These are phyloP conservation scores for Anguilla japonica DNA, from an alignment of 2,113 vertebrate genomes.

Conservation along the genomic window DNA sequence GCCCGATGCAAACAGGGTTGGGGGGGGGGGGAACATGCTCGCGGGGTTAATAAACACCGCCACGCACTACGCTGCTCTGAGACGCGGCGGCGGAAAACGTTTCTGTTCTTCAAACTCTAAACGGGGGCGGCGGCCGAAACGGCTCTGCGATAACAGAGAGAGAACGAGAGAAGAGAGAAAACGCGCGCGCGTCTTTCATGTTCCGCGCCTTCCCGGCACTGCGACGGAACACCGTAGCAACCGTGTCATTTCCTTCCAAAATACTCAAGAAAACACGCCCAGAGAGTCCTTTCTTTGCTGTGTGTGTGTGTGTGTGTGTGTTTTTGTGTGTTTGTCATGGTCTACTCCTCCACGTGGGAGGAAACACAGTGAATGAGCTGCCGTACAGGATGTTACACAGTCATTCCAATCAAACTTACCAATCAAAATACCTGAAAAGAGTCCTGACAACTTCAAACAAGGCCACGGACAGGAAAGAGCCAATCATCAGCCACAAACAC, in stretches of 20 bases:
- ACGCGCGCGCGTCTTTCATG: background rate
- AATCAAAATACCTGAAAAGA: background rate
- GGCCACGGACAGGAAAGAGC: background rate
- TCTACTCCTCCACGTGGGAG: constrained; percentile 18
- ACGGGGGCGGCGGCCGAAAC: background rate
- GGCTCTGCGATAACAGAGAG: background rate
- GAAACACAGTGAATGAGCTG: background rate
- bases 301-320: background rate
- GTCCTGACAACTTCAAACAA: background rate
- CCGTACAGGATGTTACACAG: background rate
- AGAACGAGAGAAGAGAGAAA: too few relatives aligned
- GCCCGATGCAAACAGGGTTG: background rate
- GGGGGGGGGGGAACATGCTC: background rate
- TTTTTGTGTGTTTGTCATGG: background rate
- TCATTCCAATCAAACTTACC: background rate
- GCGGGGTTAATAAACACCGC: constrained; percentile 2
- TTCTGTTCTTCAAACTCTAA: constrained; percentile 13
- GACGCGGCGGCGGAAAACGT: constrained; percentile 18
- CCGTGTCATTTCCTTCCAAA: constrained; percentile 29
- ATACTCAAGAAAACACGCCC: constrained; percentile 12
- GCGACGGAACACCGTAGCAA: constrained; percentile 24
- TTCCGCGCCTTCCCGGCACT: constrained; percentile 19
- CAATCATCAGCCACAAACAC: too few relatives aligned
- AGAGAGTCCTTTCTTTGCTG: constrained; percentile 1
- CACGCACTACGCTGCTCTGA: background rate